A percentile compares a stretch with the other conserved stretches of the same genome.
These are phyloP conservation scores for Psococerastis gibbosa DNA, from an alignment of 2,888 invertebrate species.

Conservation along the genomic window DNA sequence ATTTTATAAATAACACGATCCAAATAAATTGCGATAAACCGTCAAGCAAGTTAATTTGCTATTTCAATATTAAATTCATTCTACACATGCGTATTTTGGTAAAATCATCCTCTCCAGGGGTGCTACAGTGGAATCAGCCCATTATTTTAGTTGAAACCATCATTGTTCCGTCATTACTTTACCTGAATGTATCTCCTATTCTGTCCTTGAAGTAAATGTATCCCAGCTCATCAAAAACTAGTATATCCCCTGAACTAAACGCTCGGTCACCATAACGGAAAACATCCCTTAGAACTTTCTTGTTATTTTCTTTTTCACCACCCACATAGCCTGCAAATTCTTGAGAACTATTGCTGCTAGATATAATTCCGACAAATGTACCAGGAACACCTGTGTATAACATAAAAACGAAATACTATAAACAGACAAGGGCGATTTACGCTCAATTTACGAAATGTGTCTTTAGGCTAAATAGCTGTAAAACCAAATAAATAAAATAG, in stretches of 20 bases:
- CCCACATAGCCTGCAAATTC: slow-evolving; percentile 50
- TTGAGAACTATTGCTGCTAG: slow-evolving; percentile 40
- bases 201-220: slow-evolving; percentile 87
- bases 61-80: too few species aligned
- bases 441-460: too few species aligned
- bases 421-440: too few species aligned
- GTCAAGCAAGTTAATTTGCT: too few species aligned
- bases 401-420: too few species aligned
- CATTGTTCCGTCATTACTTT: too few species aligned
- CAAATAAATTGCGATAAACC: too few species aligned
- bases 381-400: slow-evolving; percentile 65
- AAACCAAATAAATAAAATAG: too few species aligned
- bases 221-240: slow-evolving; percentile 80
- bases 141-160: slow-evolving; percentile 11
- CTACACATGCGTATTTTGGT: too few species aligned
- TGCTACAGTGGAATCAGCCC: slow-evolving; percentile 4
- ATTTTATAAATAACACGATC: too few species aligned
- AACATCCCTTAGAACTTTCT: slow-evolving; percentile 42
- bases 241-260: slow-evolving; percentile 46
- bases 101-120: too few species aligned
- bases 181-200: slow-evolving; percentile 62
- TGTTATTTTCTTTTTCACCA: slow-evolving; percentile 34
- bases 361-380: slow-evolving; percentile 60
- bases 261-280: slow-evolving; percentile 38
- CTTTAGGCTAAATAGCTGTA: too few species aligned